These are phyloP conservation scores for Oncorhynchus gorbuscha DNA, from an alignment of 2,113 vertebrate species.

Conservation along the genomic window DNA sequence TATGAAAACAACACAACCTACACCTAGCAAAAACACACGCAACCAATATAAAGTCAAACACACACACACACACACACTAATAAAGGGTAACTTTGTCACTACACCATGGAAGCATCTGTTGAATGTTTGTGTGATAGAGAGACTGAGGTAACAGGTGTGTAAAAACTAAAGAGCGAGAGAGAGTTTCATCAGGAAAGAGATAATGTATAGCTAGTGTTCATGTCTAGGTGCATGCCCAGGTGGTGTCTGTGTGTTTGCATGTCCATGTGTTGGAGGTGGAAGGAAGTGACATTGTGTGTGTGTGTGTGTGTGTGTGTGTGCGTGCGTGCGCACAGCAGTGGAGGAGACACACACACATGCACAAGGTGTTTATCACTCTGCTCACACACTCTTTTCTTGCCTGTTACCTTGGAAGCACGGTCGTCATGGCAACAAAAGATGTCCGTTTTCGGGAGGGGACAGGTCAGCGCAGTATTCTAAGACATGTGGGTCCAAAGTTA, in stretches of 20 bases:
- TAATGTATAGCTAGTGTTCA: not conserved
- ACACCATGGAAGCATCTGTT: not conserved
- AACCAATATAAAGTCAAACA: not conserved
- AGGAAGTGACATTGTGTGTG: not conserved
- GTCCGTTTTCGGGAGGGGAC: conserved; percentile 57
- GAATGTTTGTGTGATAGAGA: not conserved
- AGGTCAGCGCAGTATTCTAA: conserved; percentile 26
- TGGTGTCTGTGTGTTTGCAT: conserved; percentile 5
- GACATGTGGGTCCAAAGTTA: conserved; percentile 51
- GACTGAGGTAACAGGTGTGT: too few species aligned
- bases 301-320: conserved; percentile 16
- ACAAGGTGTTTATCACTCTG: conserved; percentile 73
- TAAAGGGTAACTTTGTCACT: not conserved
- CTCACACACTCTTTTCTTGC: conserved; percentile 72
- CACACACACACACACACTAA: not conserved
- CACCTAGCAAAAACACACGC: not conserved
- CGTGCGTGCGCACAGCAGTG: not conserved
- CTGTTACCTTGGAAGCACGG: conserved; percentile 77
- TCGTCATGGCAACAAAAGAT: conserved; percentile 77
- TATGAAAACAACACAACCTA: not conserved
- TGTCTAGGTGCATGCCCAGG: not conserved
- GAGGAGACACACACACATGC: conserved; percentile 55
- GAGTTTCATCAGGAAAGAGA: not conserved
- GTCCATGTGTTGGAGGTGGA: not conserved
- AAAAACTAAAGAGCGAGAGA: too few species aligned